These are phyloP conservation scores for Apamea anceps DNA, from an alignment of 2,888 invertebrate genomes.

Conservation along the genomic window DNA sequence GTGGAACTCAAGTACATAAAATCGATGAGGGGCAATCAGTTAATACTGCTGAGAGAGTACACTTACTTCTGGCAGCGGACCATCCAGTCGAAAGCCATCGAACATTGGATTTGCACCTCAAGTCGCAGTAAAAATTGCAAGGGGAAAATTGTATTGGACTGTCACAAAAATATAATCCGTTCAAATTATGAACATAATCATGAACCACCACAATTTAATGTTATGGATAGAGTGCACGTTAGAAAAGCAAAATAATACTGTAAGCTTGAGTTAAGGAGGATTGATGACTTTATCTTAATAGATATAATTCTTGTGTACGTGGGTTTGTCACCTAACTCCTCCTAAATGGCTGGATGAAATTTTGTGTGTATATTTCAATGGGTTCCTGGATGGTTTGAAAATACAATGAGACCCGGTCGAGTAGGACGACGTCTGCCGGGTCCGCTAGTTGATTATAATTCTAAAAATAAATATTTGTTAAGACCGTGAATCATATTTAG, in stretches of 20 bases:
- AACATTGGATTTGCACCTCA: constrained; percentile 46
- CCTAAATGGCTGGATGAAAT: no score
- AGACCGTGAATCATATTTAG: not conserved
- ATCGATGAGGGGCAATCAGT: constrained; percentile 32
- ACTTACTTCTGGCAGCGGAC: constrained; percentile 32
- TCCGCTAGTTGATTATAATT: not conserved
- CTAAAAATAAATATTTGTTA: not conserved
- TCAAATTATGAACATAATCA: constrained; percentile 25
- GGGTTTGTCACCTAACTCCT: no score
- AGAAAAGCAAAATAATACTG: constrained; percentile 7
- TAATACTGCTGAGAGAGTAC: constrained; percentile 34
- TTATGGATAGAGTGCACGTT: constrained; percentile 7
- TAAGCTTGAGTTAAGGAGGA: not conserved
- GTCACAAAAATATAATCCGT: constrained; percentile 9
- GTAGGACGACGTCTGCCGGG: no score
- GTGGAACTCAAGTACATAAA: constrained; percentile 17
- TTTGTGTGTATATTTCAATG: no score
- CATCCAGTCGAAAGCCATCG: constrained; percentile 2
- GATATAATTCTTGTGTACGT: no score
- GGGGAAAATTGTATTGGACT: constrained; percentile 31
- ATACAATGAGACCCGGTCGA: no score
- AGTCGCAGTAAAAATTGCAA: constrained; percentile 48
- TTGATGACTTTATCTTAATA: not conserved
- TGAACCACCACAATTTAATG: constrained; percentile 26
- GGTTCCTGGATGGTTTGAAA: no score